Conservation (phyloP, 64 coral and sea anemone species). For the Porites australiensis region DNA sequence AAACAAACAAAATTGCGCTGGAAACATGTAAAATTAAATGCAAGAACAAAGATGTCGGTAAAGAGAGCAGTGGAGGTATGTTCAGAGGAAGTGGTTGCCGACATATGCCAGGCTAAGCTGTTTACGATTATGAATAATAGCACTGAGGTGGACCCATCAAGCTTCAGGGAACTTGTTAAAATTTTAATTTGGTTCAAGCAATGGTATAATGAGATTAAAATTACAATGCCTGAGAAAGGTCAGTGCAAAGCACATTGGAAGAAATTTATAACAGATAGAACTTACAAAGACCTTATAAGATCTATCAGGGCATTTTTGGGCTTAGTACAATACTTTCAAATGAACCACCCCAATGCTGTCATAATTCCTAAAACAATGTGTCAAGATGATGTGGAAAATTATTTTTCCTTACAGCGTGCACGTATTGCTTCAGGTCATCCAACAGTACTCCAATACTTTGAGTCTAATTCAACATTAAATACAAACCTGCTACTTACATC, state of each 20-base stretch:
- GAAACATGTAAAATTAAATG: slow-evolving; percentile 40
- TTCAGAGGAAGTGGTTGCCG: slow-evolving; percentile 5
- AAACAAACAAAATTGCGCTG: slow-evolving; percentile 25
- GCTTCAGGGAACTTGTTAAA: slow-evolving; percentile 11
- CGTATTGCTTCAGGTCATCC: slow-evolving; percentile 4
- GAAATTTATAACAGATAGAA: slow-evolving; percentile 45
- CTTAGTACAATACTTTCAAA: slow-evolving; percentile 39
- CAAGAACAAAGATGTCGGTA: slow-evolving; percentile 51
- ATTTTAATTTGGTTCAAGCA: slow-evolving; percentile 49
- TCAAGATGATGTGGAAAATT: slow-evolving; percentile 51
- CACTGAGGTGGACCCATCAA: slow-evolving; percentile 24
- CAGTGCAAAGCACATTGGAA: neutral
- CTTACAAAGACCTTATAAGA: slow-evolving; percentile 15
- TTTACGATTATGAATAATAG: slow-evolving; percentile 37
- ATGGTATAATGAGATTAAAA: neutral
- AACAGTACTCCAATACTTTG: slow-evolving; percentile 10
- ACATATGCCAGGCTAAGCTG: slow-evolving; percentile 23
- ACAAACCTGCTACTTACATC: slow-evolving; percentile 5
- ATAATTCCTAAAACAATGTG: slow-evolving; percentile 57
- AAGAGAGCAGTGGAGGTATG: slow-evolving; percentile 36
- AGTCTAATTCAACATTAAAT: slow-evolving; percentile 21
- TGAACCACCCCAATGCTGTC: neutral
- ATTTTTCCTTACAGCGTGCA: slow-evolving; percentile 46
- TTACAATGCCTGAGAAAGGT: slow-evolving; percentile 23
- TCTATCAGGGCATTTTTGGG: slow-evolving; percentile 30